phyloP scores from a whole-genome alignment of 2,888 invertebrate genomes.

The Parthenolecanium corni region DNA sequence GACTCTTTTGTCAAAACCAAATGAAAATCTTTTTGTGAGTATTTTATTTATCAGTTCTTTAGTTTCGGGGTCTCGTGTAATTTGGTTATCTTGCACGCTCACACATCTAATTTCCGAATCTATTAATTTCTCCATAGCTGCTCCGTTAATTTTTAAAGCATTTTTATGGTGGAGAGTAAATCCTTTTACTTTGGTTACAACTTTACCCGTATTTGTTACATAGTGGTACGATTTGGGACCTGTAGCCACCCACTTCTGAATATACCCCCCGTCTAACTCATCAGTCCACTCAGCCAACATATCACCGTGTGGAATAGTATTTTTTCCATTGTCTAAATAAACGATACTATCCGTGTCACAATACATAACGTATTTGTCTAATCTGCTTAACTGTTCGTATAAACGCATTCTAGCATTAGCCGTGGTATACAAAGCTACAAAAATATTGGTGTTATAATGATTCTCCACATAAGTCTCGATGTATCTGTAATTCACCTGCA shows the following conservation, averaged over 20 bases:
- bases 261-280: conserved; percentile 2
- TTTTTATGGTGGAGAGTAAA: conserved; percentile 14
- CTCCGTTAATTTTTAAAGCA: background rate
- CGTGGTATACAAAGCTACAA: conserved; percentile 7
- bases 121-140: background rate
- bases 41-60: conserved; percentile 12
- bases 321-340: too few species aligned
- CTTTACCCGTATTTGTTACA: conserved; percentile 11
- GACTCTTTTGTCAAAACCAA: conserved; percentile 2
- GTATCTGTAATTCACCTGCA: conserved; percentile 12
- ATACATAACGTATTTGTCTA: background rate
- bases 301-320: too few species aligned
- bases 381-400: conserved; percentile 1
- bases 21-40: background rate
- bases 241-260: background rate
- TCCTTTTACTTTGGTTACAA: too few species aligned
- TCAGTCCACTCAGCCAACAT: too few species aligned
- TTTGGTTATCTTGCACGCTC: background rate
- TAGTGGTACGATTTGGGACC: too few species aligned
- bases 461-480: conserved; percentile 14
- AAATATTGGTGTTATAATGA: conserved; percentile 12
- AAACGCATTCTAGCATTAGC: conserved; percentile 10
- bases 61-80: background rate
- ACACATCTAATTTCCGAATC: background rate
- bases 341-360: too few species aligned